Evolutionary conservation across 2,797 vertebrate genomes (phyloP), one percentile per base, ranked within the genome.

Genomic region (Sebastes matsubarae): DNA sequence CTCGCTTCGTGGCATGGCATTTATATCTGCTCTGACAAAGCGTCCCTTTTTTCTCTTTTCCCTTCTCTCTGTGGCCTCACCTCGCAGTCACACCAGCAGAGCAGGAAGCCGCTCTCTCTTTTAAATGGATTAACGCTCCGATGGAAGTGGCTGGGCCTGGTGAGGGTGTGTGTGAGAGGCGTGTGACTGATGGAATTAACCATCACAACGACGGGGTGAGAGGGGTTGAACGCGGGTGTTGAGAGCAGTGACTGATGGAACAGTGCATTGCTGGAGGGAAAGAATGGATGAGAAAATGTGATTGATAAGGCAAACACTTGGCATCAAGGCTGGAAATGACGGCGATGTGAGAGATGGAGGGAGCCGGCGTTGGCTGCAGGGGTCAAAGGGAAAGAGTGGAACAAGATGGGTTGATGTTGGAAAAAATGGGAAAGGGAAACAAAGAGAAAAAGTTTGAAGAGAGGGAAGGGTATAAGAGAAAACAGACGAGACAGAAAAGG

Each of bases 121-220:
- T 89, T 93, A 94, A 93, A 93, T 87, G 90, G 92, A 94, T 95
- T 94, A 93, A 82, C 71, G 57, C 70, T 83, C 76, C 75, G 87
- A 90, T 93, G 91, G 92, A 94, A 93, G 87, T 85, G 89, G 83
- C 85, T 22, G 68, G 70, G 81, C 79, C 71, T 58, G 77, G 74
- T 72, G 85, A 77, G 85, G 84, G 77, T 72, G 84, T 85, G 85
- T 85, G 84, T 77, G 88, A 82, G 91, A 91, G 87, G 77, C 70
- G 85, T 89, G 92, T 91, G 93, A 94, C 88, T 94, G 94, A 93
- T 93, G 91, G 92, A 93, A 95, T 94, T 93, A 94, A 90, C 91
- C 88, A 88, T 92, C 81, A 72, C 88, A 77, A 76, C 52, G 78
- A 92, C 58, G 57, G 88, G 87, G 89, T 82, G 87, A 89, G 87